Base-by-base conservation (phyloP, 2,888 invertebrate genomes). In the Oxycera nigricornis region DNA sequence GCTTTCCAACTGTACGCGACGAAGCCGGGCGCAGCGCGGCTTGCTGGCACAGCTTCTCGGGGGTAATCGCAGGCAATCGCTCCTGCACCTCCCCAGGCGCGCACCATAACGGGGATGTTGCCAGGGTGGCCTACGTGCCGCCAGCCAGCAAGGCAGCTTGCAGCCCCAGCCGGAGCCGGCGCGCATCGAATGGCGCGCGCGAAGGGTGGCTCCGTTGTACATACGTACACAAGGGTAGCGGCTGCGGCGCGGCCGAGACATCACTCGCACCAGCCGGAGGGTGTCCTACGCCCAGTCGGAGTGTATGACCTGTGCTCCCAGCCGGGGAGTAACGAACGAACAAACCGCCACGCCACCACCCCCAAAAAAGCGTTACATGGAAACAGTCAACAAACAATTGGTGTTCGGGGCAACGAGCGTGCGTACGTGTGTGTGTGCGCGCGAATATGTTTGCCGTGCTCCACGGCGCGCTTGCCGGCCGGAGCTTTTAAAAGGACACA, bases 1-100 rank as follows among this genome's bases (percentile, higher is more conserved):
- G 30, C 28, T 30, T 59, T 59, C 30, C 59, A 59, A 59, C 59
- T 59, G 6, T 59, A 59, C 30, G n/a, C n/a, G 59, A n/a, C 59
- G 59, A 59, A 28, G 59, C 30, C 59, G 59, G 59, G 59, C 30
- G 17, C 30, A n/a, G n/a, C 30, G 30, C 30, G 59, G 4, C 30
- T 59, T 59, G 59, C 30, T 59, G 30, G 59, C 30, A 30, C 28
- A 14, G 59, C 9, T 11, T 26, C 30, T 30, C 30, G 28, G n/a
- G 28, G 59, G 46, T n/a, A n/a, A n/a, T 3, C 14, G 46, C 3
- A 46, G n/a, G 46, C 46, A 3, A 46, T 46, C 2, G n/a, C 46
- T 46, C 46, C 46, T 46, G 11, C n/a, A n/a, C n/a, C 2, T 3
- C 14, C 17, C 46, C 3, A 11, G 3, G 46, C 46, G 3, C 46